A percentile compares a stretch with the other conserved stretches of the same genome.
Evolutionary conservation across 2,797 vertebrate species (phyloP).

Genomic region (Oryzias dopingdopingensis): DNA sequence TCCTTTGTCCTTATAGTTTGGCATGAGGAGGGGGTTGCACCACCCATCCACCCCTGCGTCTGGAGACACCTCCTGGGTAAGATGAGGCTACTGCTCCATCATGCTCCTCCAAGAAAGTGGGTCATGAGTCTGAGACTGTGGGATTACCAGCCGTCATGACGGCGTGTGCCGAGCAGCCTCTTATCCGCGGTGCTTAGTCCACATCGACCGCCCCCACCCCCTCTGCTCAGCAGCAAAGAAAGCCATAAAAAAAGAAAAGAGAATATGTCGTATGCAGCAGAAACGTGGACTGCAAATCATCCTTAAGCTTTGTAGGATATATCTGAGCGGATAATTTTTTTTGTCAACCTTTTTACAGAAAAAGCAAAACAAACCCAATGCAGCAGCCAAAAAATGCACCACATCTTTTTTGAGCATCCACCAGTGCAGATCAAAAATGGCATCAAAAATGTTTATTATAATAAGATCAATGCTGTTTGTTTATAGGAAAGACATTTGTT

Average conservation of each 20-base stretch:
- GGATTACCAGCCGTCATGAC: conserved; percentile 74
- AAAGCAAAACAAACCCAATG: conserved; percentile 1
- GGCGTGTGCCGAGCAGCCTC: conserved; percentile 68
- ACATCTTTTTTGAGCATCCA: too few relatives aligned
- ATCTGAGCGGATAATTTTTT: background rate
- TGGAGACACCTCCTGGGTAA: conserved; percentile 64
- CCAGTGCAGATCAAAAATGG: too few relatives aligned
- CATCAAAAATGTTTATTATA: too few relatives aligned
- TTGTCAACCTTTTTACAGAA: background rate
- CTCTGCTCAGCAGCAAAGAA: conserved; percentile 34
- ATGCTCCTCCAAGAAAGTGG: conserved; percentile 80
- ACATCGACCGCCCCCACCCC: conserved; percentile 15
- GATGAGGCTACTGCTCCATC: conserved; percentile 59
- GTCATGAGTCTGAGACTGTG: conserved; percentile 81
- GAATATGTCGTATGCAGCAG: conserved; percentile 18
- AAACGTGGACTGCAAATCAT: conserved; percentile 18
- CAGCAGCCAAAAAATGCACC: too few relatives aligned
- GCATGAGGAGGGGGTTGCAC: conserved; percentile 12
- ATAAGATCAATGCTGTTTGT: too few relatives aligned
- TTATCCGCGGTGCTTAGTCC: conserved; percentile 62
- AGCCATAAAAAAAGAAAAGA: conserved; percentile 30
- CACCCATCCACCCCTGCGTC: conserved; percentile 53
- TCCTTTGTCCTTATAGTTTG: conserved; percentile 62
- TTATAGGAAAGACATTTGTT: too few relatives aligned
- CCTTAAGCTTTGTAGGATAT: conserved; percentile 33